Base-by-base conservation (phyloP, 2,888 invertebrate genomes). In the Harpalus rufipes region DNA sequence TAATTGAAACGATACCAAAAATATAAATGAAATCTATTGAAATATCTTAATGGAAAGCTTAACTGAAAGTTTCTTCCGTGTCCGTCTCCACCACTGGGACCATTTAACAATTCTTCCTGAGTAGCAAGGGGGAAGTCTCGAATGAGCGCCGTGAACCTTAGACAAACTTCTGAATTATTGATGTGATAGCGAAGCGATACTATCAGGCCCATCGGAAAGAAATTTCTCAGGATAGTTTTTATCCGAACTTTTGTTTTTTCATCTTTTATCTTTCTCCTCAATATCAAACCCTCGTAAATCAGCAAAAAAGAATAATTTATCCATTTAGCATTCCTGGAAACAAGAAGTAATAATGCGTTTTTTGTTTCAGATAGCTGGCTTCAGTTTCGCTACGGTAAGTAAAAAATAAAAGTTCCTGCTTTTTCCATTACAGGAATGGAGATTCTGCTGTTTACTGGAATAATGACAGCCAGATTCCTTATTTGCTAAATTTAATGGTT, bases 121-220 rank as follows among this genome's bases (percentile, higher is more conserved):
- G 68, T 68, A 14, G 4, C n/a, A 12, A 14, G 32, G 32, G 14
- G 68, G 63, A 63, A 68, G 74, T 8, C 44, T 44, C 21, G 74
- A 74, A 51, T 44, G 51, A 74, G 16, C 25, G 18, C 12, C 10
- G 25, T 44, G 51, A 74, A 61, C 25, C 59, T 80, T 32, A 80
- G 79, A 80, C 79, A 80, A 80, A 80, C 79, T 80, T 58, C 18
- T 80, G 79, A 80, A 80, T 80, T 80, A 80, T 80, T 80, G 79
- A 80, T 80, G 79, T 32, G 59, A 41, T 80, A 80, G 59, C 59
- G 79, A 80, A 59, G 79, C 25, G 59, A 41, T 61, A 61, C 41
- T 80, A 58, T 58, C 61, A 41, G 79, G 39, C n/a, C 79, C 79
- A 59, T 59, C 79, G 79, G 16, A 58, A 80, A 80, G 79, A 80